These are phyloP conservation scores for Amphipoea lucens DNA, from an alignment of 2,888 invertebrate species.

Conservation along the genomic window DNA sequence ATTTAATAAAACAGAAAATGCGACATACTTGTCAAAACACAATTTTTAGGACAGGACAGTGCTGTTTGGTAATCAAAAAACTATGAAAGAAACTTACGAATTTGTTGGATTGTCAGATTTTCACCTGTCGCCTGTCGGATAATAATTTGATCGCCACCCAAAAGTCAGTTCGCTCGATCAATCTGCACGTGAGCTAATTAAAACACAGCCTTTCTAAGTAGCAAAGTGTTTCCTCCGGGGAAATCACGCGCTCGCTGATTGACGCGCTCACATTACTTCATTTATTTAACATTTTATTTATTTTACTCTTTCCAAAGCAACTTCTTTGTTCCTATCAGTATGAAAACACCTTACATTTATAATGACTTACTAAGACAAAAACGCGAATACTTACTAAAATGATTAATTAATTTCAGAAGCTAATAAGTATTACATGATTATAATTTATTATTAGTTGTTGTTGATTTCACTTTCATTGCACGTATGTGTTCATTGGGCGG, in stretches of 20 bases:
- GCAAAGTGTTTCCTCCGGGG: conserved; percentile 46
- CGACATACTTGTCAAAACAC: neutral
- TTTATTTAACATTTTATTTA: conserved; percentile 57
- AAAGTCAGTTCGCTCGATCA: conserved; percentile 5
- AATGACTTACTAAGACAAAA: conserved; percentile 32
- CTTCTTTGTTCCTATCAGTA: conserved; percentile 46
- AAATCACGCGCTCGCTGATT: conserved; percentile 60
- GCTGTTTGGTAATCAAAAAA: no score
- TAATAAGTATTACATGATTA: neutral
- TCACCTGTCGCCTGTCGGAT: neutral
- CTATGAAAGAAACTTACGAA: neutral
- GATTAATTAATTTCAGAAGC: conserved; percentile 2
- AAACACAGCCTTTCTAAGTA: conserved; percentile 22
- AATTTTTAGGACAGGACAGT: no score
- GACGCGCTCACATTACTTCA: conserved; percentile 41
- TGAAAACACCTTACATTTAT: conserved; percentile 19
- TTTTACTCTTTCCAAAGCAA: conserved; percentile 43
- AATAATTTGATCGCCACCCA: neutral
- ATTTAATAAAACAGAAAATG: neutral
- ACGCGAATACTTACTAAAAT: neutral
- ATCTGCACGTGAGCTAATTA: conserved; percentile 13
- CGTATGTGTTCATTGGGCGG: conserved; percentile 19
- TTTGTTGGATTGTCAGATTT: neutral
- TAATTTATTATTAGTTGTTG: conserved; percentile 5
- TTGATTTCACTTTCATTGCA: conserved; percentile 27